Conservation (phyloP, 2,797 vertebrate genomes). For the Otolemur crassicaudatus region DNA sequence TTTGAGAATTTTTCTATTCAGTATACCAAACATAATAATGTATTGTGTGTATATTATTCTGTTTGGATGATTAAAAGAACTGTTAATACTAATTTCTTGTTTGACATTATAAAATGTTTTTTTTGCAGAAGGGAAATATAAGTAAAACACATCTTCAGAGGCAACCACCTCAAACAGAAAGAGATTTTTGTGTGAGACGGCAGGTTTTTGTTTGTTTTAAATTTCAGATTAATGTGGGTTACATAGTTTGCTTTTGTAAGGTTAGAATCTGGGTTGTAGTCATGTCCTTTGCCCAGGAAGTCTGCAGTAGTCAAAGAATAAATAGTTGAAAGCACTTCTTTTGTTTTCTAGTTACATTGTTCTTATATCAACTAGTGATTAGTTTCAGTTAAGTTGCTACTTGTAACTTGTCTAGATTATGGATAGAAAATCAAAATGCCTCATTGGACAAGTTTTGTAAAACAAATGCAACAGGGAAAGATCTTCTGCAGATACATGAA, state of each 20-base stretch:
- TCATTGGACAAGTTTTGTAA: background rate
- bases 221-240: no score
- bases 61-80: no score
- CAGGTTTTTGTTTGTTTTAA: no score
- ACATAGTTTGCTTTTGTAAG: no score
- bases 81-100: background rate
- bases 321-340: background rate
- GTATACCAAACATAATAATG: background rate
- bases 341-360: background rate
- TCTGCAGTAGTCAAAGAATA: background rate
- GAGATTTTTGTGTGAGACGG: background rate
- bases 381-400: background rate
- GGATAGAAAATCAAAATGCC: background rate
- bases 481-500: background rate
- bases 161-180: background rate
- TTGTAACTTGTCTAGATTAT: background rate
- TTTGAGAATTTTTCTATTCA: background rate
- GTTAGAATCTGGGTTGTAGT: no score
- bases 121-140: background rate
- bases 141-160: background rate
- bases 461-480: background rate
- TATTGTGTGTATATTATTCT: background rate
- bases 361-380: background rate
- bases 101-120: background rate
- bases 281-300: no score